Evolutionary conservation across 2,888 invertebrate species (phyloP), one percentile per base, ranked within the genome.

Genomic region (Pemphredon lugubris): DNA sequence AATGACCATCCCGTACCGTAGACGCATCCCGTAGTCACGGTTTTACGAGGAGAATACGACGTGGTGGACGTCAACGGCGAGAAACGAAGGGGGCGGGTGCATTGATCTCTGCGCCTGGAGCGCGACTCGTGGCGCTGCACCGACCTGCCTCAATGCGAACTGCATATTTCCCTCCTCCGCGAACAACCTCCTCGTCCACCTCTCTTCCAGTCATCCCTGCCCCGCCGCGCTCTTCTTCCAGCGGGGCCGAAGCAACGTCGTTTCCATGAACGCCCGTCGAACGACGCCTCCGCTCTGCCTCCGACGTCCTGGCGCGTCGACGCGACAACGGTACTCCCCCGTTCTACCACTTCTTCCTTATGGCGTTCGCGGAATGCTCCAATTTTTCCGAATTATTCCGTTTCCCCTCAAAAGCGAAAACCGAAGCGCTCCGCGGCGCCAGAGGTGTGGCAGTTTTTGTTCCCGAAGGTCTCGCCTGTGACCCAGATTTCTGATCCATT

Each of bases 81-180:
- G 51, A 53, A 45, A 32, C 76, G 68, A 70, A 51, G 44, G 53
- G 53, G 58, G 72, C 78, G 73, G 79, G 84, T 83, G 76, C 85
- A 84, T 84, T 83, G 84, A 84, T 85, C 84, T 81, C 81, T 73
- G 75, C 77, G 75, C 79, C 80, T 63, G 71, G 73, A 75, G 71
- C 67, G 66, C 79, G 73, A 72, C 80, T 77, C 73, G 79, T 83
- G 80, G 83, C 85, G 83, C 86, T 86, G 81, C 83, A 80, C 81
- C 82, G 86, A 87, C 86, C 87, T 87, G 83, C 85, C 86, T 85
- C 86, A 87, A 86, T 76, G 77, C 83, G 79, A 84, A 84, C 84
- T 85, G 84, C 84, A 86, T 83, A 83, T 75, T 79, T 75, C 70
- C 63, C 54, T 37, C 51, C 54, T 51, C 55, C 42, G 45, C 50